These are phyloP conservation scores for Microhierax caerulescens DNA, from an alignment of 2,797 vertebrate genomes.

Conservation along the genomic window DNA sequence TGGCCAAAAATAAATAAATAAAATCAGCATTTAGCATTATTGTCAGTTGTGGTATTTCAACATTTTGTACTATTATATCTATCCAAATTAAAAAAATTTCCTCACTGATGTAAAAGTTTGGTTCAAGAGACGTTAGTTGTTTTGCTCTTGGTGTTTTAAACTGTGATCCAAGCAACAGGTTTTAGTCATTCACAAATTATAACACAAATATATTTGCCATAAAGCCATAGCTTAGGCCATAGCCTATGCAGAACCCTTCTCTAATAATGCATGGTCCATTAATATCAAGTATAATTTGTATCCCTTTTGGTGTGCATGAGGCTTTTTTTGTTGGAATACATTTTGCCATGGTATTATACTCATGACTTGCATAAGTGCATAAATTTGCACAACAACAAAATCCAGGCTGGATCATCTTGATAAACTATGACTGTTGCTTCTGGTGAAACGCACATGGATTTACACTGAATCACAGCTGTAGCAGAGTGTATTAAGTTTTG, in stretches of 20 bases:
- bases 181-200: not conserved
- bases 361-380: not conserved
- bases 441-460: not conserved
- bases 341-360: not conserved
- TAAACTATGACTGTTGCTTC: not conserved
- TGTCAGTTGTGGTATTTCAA: not conserved
- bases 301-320: not conserved
- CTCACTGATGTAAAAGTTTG: not conserved
- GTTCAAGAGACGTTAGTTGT: not conserved
- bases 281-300: not conserved
- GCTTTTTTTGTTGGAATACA: not conserved
- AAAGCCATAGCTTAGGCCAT: not conserved
- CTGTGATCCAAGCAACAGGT: not conserved
- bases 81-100: not conserved
- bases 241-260: not conserved
- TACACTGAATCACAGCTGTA: not conserved
- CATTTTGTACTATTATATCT: not conserved
- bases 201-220: not conserved
- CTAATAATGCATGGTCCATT: not conserved
- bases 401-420: not conserved
- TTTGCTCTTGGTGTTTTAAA: not conserved
- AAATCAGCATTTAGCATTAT: not conserved
- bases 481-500: not conserved
- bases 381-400: not conserved
- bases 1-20: not conserved